Conservation (phyloP, 1,140 invertebrate species). For the Steinernema feltiae region DNA sequence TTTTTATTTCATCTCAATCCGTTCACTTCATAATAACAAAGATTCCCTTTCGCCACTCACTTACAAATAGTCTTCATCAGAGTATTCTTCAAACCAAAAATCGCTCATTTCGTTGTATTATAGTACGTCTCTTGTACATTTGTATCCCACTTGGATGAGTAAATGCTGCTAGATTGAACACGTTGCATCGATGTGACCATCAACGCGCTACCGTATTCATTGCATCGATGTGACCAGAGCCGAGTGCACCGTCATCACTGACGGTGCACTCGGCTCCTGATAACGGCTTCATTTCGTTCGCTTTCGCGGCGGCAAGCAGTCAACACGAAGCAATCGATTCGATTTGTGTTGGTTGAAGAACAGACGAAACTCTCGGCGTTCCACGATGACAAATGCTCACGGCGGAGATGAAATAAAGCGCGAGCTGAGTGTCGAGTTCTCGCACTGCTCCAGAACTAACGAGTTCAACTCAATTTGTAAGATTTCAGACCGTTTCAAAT, state of each 20-base stretch:
- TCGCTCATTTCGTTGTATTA: not conserved
- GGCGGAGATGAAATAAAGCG: no score
- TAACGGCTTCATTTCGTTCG: no score
- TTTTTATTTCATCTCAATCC: not conserved
- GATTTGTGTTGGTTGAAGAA: no score
- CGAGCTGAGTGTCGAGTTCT: not conserved
- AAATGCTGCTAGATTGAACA: not conserved
- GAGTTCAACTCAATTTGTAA: not conserved
- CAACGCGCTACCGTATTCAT: no score
- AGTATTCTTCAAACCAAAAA: not conserved
- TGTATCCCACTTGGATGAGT: not conserved
- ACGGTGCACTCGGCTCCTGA: no score
- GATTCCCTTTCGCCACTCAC: not conserved
- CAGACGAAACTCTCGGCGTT: no score
- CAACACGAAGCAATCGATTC: no score
- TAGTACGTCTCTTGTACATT: not conserved
- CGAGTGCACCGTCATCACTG: no score
- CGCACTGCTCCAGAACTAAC: not conserved
- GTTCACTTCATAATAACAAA: not conserved
- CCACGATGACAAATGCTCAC: no score
- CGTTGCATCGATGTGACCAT: no score
- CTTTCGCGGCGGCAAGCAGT: no score
- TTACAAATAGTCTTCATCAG: not conserved
- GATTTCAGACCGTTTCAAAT: not conserved
- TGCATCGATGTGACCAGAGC: no score